Conservation (phyloP, 1,140 invertebrate species). For the Charaxes varanes region DNA sequence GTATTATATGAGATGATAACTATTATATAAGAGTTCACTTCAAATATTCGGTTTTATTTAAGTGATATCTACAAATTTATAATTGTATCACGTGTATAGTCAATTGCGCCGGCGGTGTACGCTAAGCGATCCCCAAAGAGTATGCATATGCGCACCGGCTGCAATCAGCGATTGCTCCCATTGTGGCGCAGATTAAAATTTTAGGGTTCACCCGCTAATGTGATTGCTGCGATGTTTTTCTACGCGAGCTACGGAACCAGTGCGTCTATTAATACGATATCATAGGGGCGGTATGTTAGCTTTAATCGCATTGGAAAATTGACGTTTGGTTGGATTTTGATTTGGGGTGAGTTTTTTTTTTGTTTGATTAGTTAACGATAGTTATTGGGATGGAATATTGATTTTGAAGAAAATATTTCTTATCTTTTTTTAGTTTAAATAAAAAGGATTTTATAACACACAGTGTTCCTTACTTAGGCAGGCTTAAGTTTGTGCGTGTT, state of each 20-base stretch:
- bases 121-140: slow-evolving; percentile 69
- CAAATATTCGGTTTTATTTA: too few relatives aligned
- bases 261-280: slow-evolving; percentile 45
- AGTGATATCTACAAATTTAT: too few relatives aligned
- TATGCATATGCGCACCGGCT: slow-evolving; percentile 65
- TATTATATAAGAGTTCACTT: too few relatives aligned
- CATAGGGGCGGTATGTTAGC: slow-evolving; percentile 56
- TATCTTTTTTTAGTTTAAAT: too few relatives aligned
- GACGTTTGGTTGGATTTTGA: slow-evolving; percentile 14
- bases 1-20: too few relatives aligned
- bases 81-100: too few relatives aligned
- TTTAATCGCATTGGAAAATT: slow-evolving; percentile 56
- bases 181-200: slow-evolving; percentile 72
- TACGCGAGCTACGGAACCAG: slow-evolving; percentile 41
- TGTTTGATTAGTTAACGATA: not conserved
- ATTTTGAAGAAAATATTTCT: too few relatives aligned
- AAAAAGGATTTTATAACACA: too few relatives aligned
- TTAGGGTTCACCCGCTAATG: slow-evolving; percentile 71
- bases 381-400: not conserved
- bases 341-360: not conserved
- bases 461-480: too few relatives aligned
- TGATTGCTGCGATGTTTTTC: slow-evolving; percentile 61
- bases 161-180: slow-evolving; percentile 69
- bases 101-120: slow-evolving; percentile 31
- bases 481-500: too few relatives aligned